phyloP scores from a whole-genome alignment of 2,113 vertebrate genomes.

The Serilophus lunatus region DNA sequence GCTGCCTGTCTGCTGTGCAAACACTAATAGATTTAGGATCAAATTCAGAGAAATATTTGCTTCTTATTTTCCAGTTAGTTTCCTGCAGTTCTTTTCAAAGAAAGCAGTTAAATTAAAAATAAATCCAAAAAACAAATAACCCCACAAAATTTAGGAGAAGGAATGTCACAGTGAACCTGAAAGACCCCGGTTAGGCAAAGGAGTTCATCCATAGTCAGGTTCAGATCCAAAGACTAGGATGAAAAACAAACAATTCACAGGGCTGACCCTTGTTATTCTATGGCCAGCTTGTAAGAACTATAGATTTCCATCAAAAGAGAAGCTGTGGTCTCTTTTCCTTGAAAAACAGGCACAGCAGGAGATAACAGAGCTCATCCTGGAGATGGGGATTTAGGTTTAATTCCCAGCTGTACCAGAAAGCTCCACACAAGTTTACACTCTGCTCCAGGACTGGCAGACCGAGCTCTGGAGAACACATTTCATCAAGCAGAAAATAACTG shows the following conservation, averaged over 20 bases:
- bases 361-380: background rate
- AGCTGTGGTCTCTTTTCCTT: background rate
- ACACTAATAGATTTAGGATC: background rate
- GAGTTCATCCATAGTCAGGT: background rate
- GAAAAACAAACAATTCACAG: background rate
- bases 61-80: background rate
- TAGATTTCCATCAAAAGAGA: background rate
- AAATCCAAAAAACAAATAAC: background rate
- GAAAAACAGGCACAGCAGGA: background rate
- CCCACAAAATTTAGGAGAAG: background rate
- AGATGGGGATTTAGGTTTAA: background rate
- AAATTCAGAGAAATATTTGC: background rate
- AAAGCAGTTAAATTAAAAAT: background rate
- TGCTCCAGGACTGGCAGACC: background rate
- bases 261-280: background rate
- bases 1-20: background rate
- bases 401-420: background rate
- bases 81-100: background rate
- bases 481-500: background rate
- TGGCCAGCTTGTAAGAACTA: background rate
- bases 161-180: background rate
- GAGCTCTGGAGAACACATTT: background rate
- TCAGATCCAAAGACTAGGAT: background rate
- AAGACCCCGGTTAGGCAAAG: background rate
- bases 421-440: background rate